Evolutionary conservation across 2,797 vertebrate species (phyloP), one percentile per base, ranked within the genome.

Genomic region (Gadopsis bispinosus): DNA sequence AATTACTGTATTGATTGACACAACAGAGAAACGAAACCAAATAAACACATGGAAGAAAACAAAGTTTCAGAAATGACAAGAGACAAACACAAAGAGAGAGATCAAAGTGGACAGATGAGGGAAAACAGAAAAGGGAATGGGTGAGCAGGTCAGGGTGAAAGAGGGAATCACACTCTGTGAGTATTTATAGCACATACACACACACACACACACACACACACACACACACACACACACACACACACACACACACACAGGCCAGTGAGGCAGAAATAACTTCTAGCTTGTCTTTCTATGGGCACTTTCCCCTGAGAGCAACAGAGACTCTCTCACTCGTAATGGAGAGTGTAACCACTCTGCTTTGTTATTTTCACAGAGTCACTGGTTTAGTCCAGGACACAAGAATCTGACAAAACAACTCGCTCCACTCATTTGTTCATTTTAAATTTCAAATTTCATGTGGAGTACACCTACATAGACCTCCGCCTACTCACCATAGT

Each of bases 261-360:
- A 88, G 85, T 85, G 90, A 91, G 77, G 87, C 82, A 92, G 86
- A 93, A 92, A 90, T 85, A 84, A 89, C 85, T 80, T 79, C 83
- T 59, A 82, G 84, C 83, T 85, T 88, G 71, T 90, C 83, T 87
- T 84, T 88, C 85, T 82, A 77, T 80, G 80, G 89, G 83, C 83
- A 87, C 73, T 83, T 87, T 72, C 33, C 83, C 80, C 82, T 60
- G 81, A 88, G 88, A 79, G 77, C 76, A 75, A 55, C 73, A 77
- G 50, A 87, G 35, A 85, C 87, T 78, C 69, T 79, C 76, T 76
- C 68, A 79, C 71, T 70, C 83, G 75, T 86, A 79, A 86, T 84
- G 86, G 81, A 86, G 33, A 81, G 66, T 80, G 74, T 62, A 78
- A 74, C 75, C 73, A 75, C 77, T 82, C 72, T 54, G 47, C 69